Base-by-base conservation (phyloP, 64 coral and sea anemone genomes). In the Stylophora pistillata region DNA sequence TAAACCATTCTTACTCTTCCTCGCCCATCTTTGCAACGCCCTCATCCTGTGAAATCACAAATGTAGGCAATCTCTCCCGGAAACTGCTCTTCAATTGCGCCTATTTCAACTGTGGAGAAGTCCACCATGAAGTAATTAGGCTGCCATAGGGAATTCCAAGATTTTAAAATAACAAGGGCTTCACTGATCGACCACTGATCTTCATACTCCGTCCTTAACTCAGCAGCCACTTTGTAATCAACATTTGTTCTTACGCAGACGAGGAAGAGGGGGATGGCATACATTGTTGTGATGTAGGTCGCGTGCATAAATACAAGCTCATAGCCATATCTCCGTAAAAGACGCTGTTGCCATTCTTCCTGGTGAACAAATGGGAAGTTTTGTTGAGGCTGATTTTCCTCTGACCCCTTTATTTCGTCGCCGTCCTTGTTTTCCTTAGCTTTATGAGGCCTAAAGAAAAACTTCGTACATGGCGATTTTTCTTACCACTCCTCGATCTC, bases 241-340 rank as follows among this genome's bases (percentile, higher is more conserved):
- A 92, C 90, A 74, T 92, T 86, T 29, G 73, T 92, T 61, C 85
- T 30, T 21, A 78, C n/a, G 41, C 90, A 88, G 33, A 92, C 53
- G 29, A 92, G 88, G 26, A 88, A 93, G 78, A 93, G 54, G 4
- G 91, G 91, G 78, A 92, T 33, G 21, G 62, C 37, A 55, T 92
- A 92, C 65, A 74, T 87, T 30, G 73, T 92, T 18, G 82, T 87
- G n/a, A 87, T 93, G 85, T 93, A 93, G 10, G 85, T 88, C 26
- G 91, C 91, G 61, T 93, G 85, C 85, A 88, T 88, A 15, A 93
- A 53, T 23, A 93, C 76, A 26, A 88, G 76, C 34, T 93, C 75
- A 6, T n/a, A 63, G 27, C 85, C 85, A 82, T 88, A 82, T 55
- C 77, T 81, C 13, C 13, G 41, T 20, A 88, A 25, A 18, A 88